A percentile compares a stretch with the other conserved stretches of the same genome.
Conservation (phyloP, 2,888 invertebrate species). For the Dione vanillae region DNA sequence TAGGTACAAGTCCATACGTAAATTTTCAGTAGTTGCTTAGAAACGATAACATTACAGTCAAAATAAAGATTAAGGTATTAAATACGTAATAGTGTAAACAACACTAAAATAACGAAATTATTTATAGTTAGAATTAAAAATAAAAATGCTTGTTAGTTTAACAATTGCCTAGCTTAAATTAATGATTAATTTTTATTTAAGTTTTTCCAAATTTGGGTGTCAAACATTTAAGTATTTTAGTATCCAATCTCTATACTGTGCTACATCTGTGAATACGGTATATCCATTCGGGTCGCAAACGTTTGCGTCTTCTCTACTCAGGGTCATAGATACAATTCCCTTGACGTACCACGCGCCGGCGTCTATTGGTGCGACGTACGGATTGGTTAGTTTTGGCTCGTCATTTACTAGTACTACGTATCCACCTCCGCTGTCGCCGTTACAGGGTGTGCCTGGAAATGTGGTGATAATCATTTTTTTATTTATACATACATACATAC, state of each 20-base stretch:
- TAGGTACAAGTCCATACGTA: too few relatives aligned
- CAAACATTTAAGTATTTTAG: background rate
- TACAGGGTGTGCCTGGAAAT: conserved; percentile 17
- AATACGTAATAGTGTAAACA: too few relatives aligned
- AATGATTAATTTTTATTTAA: too few relatives aligned
- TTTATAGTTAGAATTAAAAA: too few relatives aligned
- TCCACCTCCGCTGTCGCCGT: conserved; percentile 20
- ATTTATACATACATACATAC: too few relatives aligned
- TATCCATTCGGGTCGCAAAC: conserved; percentile 19
- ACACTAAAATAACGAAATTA: too few relatives aligned
- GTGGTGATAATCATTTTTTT: too few relatives aligned
- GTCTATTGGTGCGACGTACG: background rate
- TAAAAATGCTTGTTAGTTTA: too few relatives aligned
- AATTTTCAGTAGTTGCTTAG: too few relatives aligned
- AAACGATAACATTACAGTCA: too few relatives aligned
- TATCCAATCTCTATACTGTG: conserved; percentile 19
- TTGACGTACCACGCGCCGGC: conserved; percentile 25
- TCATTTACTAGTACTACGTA: conserved; percentile 11
- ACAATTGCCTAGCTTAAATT: too few relatives aligned
- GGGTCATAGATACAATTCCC: conserved; percentile 14
- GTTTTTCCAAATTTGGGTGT: background rate
- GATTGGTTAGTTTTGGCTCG: background rate
- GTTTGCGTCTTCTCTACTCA: background rate
- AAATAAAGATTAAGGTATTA: too few relatives aligned
- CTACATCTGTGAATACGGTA: conserved; percentile 17